Evolutionary conservation across 2,113 vertebrate genomes (phyloP).

Genomic region (Calyptomena viridis): DNA sequence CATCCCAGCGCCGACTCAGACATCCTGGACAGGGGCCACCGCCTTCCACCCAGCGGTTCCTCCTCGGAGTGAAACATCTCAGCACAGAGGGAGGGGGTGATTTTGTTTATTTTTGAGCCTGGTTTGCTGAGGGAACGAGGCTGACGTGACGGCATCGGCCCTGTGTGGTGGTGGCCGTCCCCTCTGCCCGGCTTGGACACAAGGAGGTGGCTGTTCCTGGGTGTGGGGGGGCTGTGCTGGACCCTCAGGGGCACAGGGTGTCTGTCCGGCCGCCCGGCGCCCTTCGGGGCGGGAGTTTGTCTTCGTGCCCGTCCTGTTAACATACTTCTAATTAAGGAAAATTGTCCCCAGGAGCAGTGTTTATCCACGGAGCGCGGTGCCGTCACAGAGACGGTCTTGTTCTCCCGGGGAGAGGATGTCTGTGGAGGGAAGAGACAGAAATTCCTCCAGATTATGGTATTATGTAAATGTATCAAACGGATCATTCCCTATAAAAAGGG

Average conservation of each 20-base stretch:
- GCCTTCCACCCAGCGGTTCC: slow-evolving; percentile 10
- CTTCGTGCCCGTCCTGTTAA: slow-evolving; percentile 35
- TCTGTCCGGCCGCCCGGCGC: neutral
- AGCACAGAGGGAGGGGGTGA: neutral
- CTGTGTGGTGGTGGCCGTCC: neutral
- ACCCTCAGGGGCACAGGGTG: neutral
- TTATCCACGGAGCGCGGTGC: neutral
- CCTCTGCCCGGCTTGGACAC: neutral
- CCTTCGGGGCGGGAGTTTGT: neutral
- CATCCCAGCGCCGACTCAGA: neutral
- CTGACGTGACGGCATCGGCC: neutral
- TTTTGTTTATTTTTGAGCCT: slow-evolving; percentile 1
- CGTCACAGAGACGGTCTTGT: slow-evolving; percentile 49
- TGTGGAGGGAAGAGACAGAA: slow-evolving; percentile 24
- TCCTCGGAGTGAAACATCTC: neutral
- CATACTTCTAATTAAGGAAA: slow-evolving; percentile 53
- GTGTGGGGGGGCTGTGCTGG: neutral
- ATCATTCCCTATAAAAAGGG: slow-evolving; percentile 46
- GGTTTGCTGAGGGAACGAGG: neutral
- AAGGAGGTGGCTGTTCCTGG: slow-evolving; percentile 4
- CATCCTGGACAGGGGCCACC: neutral
- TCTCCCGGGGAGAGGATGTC: slow-evolving; percentile 26
- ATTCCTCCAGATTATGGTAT: slow-evolving; percentile 65
- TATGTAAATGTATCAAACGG: slow-evolving; percentile 59
- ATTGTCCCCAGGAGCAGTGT: slow-evolving; percentile 53